Conservation (phyloP, 1,140 invertebrate genomes). For the Cecropterus lyciades region DNA sequence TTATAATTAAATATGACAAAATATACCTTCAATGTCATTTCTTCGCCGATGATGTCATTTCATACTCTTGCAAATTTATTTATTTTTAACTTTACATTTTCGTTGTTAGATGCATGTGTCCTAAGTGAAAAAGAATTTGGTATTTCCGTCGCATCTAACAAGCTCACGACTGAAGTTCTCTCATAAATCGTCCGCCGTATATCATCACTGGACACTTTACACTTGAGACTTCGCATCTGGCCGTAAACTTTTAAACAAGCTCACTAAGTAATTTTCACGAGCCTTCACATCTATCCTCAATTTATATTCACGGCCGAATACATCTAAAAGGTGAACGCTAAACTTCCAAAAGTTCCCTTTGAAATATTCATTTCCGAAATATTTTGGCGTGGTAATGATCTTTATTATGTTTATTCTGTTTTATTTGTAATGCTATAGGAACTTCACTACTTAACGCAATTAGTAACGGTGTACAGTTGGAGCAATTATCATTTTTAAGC, state of each 20-base stretch:
- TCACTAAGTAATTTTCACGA: constrained; percentile 45
- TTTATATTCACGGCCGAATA: constrained; percentile 38
- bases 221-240: constrained; percentile 41
- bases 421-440: no score
- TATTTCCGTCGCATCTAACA: neutral
- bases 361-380: constrained; percentile 25
- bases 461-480: no score
- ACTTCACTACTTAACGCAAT: no score
- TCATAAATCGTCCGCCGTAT: constrained; percentile 45
- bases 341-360: constrained; percentile 18
- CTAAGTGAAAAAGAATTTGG: neutral
- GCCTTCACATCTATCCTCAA: constrained; percentile 24
- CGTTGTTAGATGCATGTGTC: no score
- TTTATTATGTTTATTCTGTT: no score
- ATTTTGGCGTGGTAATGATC: constrained; percentile 26
- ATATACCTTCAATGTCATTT: no score
- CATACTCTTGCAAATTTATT: no score
- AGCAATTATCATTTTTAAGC: no score
- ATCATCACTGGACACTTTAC: constrained; percentile 40
- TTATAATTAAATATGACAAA: no score
- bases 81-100: no score
- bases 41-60: no score
- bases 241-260: constrained; percentile 49
- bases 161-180: constrained; percentile 36
- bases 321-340: constrained; percentile 26